Conservation (phyloP, 2,113 vertebrate species). For the Seriola aureovittata region DNA sequence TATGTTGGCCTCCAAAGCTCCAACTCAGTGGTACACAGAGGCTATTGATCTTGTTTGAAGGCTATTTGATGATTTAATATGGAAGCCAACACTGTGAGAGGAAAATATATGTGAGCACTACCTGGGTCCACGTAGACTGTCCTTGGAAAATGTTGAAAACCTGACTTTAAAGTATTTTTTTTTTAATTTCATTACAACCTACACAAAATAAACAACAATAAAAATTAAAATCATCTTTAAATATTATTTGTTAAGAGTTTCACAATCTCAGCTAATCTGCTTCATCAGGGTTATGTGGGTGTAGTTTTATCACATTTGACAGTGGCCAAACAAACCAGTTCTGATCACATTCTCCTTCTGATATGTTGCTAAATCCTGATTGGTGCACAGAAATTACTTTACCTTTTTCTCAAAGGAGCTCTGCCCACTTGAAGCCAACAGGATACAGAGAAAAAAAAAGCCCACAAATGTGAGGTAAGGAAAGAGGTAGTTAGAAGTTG, state of each 20-base stretch:
- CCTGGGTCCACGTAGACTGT: conserved; percentile 9
- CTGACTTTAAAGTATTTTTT: background rate
- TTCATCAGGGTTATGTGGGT: background rate
- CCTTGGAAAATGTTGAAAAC: background rate
- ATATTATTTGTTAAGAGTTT: background rate
- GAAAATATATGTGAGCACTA: conserved; percentile 10
- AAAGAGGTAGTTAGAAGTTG: background rate
- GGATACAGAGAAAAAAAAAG: too few species aligned
- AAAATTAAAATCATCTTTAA: background rate
- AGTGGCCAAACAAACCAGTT: background rate
- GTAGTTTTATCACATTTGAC: background rate
- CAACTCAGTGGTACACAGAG: background rate
- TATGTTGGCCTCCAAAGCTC: background rate
- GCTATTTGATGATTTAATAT: conserved; percentile 4
- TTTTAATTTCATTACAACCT: background rate
- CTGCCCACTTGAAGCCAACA: background rate
- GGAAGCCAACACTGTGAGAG: background rate
- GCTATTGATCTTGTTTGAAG: conserved; percentile 10
- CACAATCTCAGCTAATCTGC: background rate
- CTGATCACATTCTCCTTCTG: background rate
- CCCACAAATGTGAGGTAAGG: too few species aligned
- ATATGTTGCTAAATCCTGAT: background rate
- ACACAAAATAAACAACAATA: background rate
- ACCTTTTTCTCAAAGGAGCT: background rate
- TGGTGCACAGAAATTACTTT: background rate